phyloP scores from a whole-genome alignment of 92 coral and sea anemone species.

The Meandrina meandrites region DNA sequence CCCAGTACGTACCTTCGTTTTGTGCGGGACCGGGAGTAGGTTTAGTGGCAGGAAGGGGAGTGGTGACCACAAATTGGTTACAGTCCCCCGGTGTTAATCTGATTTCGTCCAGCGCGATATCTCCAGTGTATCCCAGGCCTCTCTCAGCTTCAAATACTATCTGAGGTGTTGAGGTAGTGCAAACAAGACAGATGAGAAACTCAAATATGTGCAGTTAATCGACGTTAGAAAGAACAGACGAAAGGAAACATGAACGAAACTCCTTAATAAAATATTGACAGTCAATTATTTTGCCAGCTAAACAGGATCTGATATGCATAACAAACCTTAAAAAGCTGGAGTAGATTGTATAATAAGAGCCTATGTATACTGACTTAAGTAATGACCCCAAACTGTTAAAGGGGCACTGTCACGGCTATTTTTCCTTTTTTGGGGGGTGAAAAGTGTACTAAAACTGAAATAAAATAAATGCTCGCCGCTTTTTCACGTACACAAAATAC shows the following conservation, averaged over 20 bases:
- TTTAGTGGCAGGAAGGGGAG: conserved; percentile 21
- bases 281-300: too few species aligned
- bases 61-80: not conserved
- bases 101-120: conserved; percentile 42
- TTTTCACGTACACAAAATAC: too few species aligned
- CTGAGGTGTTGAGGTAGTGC: not conserved
- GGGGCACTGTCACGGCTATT: too few species aligned
- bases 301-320: too few species aligned
- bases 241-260: not conserved
- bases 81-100: conserved; percentile 36
- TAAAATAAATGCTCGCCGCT: too few species aligned
- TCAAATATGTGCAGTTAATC: not conserved
- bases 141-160: conserved; percentile 35
- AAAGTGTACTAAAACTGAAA: too few species aligned
- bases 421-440: too few species aligned
- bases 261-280: too few species aligned
- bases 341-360: too few species aligned
- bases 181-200: not conserved
- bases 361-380: too few species aligned
- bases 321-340: too few species aligned
- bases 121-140: conserved; percentile 8
- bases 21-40: conserved; percentile 1
- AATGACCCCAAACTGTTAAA: too few species aligned
- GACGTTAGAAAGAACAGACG: not conserved
- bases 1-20: conserved; percentile 17